These are phyloP conservation scores for Callopanchax toddi DNA, from an alignment of 2,113 vertebrate genomes.

Conservation along the genomic window DNA sequence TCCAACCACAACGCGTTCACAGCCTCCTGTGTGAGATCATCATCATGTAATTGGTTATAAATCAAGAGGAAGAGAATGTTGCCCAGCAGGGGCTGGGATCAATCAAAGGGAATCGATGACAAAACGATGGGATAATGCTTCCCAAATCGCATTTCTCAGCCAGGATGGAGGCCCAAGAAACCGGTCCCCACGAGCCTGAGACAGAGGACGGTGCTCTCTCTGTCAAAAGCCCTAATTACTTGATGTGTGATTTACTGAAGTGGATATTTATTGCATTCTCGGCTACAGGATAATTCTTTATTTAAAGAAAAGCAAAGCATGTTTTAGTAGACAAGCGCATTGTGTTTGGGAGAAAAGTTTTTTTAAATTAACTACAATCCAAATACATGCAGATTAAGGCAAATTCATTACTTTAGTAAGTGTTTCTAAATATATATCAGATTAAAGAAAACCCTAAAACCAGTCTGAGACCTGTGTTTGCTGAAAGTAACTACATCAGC, in stretches of 20 bases:
- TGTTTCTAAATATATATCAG: no score
- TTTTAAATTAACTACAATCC: no score
- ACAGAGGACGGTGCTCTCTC: slow-evolving; percentile 23
- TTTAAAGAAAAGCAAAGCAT: slow-evolving; percentile 29
- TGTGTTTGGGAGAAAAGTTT: no score
- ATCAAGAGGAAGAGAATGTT: slow-evolving; percentile 63
- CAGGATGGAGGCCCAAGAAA: not conserved
- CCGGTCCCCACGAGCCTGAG: not conserved
- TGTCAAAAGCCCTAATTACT: slow-evolving; percentile 54
- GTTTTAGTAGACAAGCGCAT: not conserved
- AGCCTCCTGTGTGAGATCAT: slow-evolving; percentile 60
- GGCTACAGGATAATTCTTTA: slow-evolving; percentile 12
- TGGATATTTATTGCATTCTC: slow-evolving; percentile 38
- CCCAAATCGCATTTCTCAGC: slow-evolving; percentile 44
- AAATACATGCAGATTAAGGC: no score
- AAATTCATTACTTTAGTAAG: no score
- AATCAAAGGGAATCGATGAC: slow-evolving; percentile 63
- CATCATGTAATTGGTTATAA: slow-evolving; percentile 71
- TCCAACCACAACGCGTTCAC: slow-evolving; percentile 41
- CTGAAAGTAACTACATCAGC: no score
- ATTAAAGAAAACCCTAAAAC: no score
- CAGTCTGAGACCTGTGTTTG: no score
- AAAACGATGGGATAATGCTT: slow-evolving; percentile 60
- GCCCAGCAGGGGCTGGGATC: slow-evolving; percentile 43
- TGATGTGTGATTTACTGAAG: slow-evolving; percentile 61